A percentile compares a stretch with the other conserved stretches of the same genome.
Conservation (phyloP, 2,113 vertebrate species). For the Loxodonta africana region DNA sequence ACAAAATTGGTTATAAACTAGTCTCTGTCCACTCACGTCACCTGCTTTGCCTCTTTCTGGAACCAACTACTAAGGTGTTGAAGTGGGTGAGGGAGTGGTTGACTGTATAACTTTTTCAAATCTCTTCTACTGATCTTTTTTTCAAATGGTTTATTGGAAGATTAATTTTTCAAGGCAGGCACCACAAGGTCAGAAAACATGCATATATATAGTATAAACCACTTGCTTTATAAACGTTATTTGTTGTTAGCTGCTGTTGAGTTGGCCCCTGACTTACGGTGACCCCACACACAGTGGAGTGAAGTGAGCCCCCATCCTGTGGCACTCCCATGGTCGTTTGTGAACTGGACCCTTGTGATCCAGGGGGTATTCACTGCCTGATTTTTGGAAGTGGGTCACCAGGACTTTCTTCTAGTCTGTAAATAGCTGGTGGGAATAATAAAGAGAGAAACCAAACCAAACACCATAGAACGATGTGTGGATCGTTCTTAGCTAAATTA, state of each 20-base stretch:
- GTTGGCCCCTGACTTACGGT: not conserved
- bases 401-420: not conserved
- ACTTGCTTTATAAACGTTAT: conserved; percentile 31
- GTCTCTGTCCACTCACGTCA: not conserved
- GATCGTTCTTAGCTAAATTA: conserved; percentile 9
- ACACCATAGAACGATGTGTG: not conserved
- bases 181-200: conserved; percentile 11
- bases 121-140: conserved; percentile 16
- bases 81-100: not conserved
- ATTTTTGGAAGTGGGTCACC: not conserved
- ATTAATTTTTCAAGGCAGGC: not conserved
- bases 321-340: not conserved
- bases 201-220: not conserved
- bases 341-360: not conserved
- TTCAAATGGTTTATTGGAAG: not conserved
- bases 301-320: not conserved
- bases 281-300: no score
- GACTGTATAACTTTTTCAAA: not conserved
- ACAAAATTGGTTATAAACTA: not conserved
- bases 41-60: not conserved
- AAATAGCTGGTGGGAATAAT: not conserved
- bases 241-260: not conserved
- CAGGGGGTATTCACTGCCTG: not conserved
- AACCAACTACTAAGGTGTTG: not conserved
- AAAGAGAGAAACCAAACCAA: not conserved